A percentile compares a stretch with the other conserved stretches of the same genome.
Evolutionary conservation across 2,888 invertebrate species (phyloP).

Genomic region (Caprella mutica): DNA sequence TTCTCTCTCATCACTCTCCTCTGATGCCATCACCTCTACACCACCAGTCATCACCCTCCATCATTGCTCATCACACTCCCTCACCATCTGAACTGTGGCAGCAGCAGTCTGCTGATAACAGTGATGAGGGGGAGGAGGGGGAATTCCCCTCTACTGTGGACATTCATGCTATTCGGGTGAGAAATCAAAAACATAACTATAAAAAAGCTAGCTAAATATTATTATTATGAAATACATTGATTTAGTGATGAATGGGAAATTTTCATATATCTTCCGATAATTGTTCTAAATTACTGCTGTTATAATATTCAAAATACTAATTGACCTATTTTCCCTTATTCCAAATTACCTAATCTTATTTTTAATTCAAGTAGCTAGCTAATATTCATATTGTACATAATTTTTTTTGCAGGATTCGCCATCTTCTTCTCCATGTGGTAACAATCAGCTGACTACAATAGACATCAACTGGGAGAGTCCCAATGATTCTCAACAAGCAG

Average conservation of each 20-base stretch:
- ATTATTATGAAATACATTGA: background rate
- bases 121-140: conserved; percentile 37
- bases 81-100: conserved; percentile 1
- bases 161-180: conserved; percentile 33
- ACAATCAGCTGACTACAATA: conserved; percentile 35
- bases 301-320: no score
- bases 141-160: conserved; percentile 34
- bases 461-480: conserved; percentile 35
- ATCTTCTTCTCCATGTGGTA: conserved; percentile 21
- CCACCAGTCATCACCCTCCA: conserved; percentile 12
- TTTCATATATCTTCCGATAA: no score
- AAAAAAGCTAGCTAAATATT: background rate
- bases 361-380: background rate
- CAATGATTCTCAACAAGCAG: background rate
- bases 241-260: no score
- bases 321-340: no score
- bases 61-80: no score
- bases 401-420: conserved; percentile 25
- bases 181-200: background rate
- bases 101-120: conserved; percentile 21
- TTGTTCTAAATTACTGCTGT: no score
- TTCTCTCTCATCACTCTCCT: conserved; percentile 1
- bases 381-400: background rate
- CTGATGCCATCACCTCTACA: conserved; percentile 14
- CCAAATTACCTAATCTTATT: background rate